Percentiles rank a stretch among this genome's conserved stretches.
These are phyloP conservation scores for Calypte anna DNA, from an alignment of 2,113 vertebrate species.

Conservation along the genomic window DNA sequence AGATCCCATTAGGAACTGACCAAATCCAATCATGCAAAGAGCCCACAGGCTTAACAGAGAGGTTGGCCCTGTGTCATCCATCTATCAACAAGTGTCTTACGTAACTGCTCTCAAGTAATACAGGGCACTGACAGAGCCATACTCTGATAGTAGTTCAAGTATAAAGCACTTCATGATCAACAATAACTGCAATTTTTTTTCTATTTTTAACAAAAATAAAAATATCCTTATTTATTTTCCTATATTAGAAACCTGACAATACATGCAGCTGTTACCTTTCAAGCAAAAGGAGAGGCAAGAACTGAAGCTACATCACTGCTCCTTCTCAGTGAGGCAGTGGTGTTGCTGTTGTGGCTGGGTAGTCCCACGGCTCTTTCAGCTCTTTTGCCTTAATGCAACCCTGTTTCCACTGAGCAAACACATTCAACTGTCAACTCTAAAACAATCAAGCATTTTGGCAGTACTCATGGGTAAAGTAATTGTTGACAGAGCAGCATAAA, in stretches of 20 bases:
- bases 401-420: background rate
- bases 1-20: constrained; percentile 51
- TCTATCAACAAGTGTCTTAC: background rate
- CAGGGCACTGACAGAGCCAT: background rate
- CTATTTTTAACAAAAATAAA: background rate
- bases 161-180: background rate
- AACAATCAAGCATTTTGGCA: background rate
- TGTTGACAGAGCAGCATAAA: background rate
- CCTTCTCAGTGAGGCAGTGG: background rate
- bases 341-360: background rate
- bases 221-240: background rate
- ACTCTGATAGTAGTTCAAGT: background rate
- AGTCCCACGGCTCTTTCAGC: background rate
- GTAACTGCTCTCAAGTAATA: background rate
- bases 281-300: background rate
- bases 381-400: background rate
- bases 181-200: background rate
- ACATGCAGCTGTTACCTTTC: fast-evolving
- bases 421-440: background rate
- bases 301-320: background rate
- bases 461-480: background rate
- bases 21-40: constrained; percentile 57
- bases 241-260: background rate
- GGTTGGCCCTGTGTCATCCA: background rate
- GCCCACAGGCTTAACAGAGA: constrained; percentile 20